A percentile compares a stretch with the other conserved stretches of the same genome.
These are phyloP conservation scores for Spongilla lacustris DNA, from an alignment of 37 sponge, comb jelly and placozoan genomes.

Conservation along the genomic window DNA sequence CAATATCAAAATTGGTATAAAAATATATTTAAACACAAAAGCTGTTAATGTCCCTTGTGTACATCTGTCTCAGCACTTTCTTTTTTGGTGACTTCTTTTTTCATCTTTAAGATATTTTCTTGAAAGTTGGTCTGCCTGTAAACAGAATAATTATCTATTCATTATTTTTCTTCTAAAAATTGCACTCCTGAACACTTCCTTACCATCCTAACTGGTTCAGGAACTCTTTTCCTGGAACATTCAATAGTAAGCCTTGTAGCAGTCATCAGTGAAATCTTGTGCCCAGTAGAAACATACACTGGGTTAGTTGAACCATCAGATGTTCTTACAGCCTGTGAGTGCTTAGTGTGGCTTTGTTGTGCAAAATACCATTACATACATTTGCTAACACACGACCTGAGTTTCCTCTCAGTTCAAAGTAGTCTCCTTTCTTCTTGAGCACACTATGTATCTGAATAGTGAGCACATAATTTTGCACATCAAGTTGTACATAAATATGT, in stretches of 20 bases:
- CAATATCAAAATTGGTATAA: too few relatives aligned
- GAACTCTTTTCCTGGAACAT: constrained; percentile 81
- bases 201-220: constrained; percentile 94
- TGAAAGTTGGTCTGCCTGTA: constrained; percentile 63
- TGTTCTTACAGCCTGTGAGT: constrained; percentile 68
- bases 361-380: constrained; percentile 32
- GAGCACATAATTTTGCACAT: too few relatives aligned
- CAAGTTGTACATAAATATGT: too few relatives aligned
- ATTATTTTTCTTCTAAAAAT: too few relatives aligned
- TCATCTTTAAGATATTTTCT: constrained; percentile 32
- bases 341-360: neutral
- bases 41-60: neutral
- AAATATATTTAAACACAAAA: too few relatives aligned
- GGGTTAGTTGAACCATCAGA: constrained; percentile 83
- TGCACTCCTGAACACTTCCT: neutral
- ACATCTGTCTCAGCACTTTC: neutral
- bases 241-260: constrained; percentile 72
- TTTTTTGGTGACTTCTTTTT: neutral
- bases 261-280: constrained; percentile 88
- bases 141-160: neutral
- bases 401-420: constrained; percentile 62
- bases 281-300: constrained; percentile 95
- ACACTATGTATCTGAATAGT: constrained; percentile 8
- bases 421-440: constrained; percentile 73
- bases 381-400: constrained; percentile 78